Evolutionary conservation across 2,888 invertebrate genomes (phyloP), one percentile per base, ranked within the genome.

Genomic region (Cheilosia pagana): DNA sequence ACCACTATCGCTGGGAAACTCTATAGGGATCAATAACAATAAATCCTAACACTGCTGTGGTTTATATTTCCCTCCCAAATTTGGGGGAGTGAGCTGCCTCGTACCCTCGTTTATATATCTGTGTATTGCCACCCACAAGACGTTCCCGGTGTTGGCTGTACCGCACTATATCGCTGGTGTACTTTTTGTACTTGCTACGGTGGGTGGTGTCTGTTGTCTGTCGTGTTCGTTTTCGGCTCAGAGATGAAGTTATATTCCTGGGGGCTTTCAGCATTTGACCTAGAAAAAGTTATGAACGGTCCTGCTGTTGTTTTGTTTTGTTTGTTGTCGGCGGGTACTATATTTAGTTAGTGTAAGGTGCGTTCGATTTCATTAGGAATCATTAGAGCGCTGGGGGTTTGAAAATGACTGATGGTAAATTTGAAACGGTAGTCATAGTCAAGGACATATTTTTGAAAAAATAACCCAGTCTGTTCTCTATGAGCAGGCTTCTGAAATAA

Each of bases 1-100:
- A 67, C 75, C 75, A 81, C 78, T 78, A 78, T 83, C 72, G 68
- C 67, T 57, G 71, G 14, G 59, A 67, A 76, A 67, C 81, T 85
- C 85, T 52, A 16, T 52, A 16, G 81, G 81, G 81, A 85, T 85
- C 85, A 81, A 85, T 85, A 85, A 81, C 85, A 81, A 85, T 85
- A 85, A 85, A 85, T 85, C 71, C 81, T 76, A 76, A 85, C 81
- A 85, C 81, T 85, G 81, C 71, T 85, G 81, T 85, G 85, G 85
- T 85, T 81, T 79, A 75, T 85, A 79, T 65, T 72, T 77, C 72
- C 31, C 35, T 57, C 48, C 43, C 23, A 16, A 45, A 55, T 57
- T 67, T 35, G 50, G 39, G 48, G 63, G 21, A 39, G 48, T 59
- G 21, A 28, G 65, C 14, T 10, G 25, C 35, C 16, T 8, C 14